These are phyloP conservation scores for Macrosoma leucophasiata DNA, from an alignment of 2,888 invertebrate genomes.

Conservation along the genomic window DNA sequence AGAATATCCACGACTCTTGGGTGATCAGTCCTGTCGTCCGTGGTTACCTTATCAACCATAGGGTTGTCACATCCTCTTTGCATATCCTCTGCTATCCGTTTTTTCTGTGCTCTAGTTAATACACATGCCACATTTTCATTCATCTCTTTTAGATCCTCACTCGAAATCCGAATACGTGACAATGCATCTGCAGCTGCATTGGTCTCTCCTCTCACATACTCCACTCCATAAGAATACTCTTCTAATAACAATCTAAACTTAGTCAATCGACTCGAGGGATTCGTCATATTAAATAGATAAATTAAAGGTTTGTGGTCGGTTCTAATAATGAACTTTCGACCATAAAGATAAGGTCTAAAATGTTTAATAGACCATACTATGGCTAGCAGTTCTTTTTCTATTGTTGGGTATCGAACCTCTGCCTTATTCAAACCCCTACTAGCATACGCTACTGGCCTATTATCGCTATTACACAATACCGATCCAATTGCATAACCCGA, in stretches of 20 bases:
- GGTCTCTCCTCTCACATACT: conserved; percentile 10
- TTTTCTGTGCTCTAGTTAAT: not conserved
- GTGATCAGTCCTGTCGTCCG: too few relatives aligned
- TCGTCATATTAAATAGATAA: conserved; percentile 10
- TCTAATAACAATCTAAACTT: conserved; percentile 16
- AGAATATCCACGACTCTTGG: conserved; percentile 2
- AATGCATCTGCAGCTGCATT: conserved; percentile 15
- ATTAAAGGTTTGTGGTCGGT: conserved; percentile 17
- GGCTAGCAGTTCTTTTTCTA: conserved; percentile 16
- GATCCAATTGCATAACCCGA: conserved; percentile 15
- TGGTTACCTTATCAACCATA: too few relatives aligned
- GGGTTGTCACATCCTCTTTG: not conserved
- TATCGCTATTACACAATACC: conserved; percentile 6
- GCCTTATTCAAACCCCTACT: conserved; percentile 13
- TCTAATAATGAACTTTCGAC: conserved; percentile 8
- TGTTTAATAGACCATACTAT: conserved; percentile 15
- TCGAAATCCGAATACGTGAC: conserved; percentile 10
- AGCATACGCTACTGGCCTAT: conserved; percentile 19
- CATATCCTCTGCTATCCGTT: not conserved
- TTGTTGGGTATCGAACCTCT: conserved; percentile 12
- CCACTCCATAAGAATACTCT: conserved; percentile 15
- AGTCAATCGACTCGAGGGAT: conserved; percentile 8
- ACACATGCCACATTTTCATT: conserved; percentile 4
- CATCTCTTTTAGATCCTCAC: conserved; percentile 20
- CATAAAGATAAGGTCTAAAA: conserved; percentile 18